Evolutionary conservation across 2,797 vertebrate species (phyloP), one percentile per base, ranked within the genome.

Genomic region (Ctenochaetus hawaiiensis): DNA sequence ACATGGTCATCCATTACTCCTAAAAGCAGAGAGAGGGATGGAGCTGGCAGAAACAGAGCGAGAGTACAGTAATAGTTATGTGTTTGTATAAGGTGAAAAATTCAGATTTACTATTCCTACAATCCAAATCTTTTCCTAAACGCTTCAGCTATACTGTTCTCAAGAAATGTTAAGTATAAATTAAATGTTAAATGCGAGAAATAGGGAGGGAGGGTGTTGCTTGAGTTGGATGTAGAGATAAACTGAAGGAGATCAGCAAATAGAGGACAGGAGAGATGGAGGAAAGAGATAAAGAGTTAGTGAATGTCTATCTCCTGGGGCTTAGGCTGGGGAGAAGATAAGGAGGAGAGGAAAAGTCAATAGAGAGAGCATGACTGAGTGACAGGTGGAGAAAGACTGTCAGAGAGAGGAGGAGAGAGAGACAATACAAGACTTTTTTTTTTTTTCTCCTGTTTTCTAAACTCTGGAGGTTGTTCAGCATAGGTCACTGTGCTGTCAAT

Each of bases 271-370:
- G 67, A 52, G 39, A 77, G 81, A 75, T 81, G 39, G 60, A 65
- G 62, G 44, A 52, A 68, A 1, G 41, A 77, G 78, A 89, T 77
- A 60, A 54, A 76, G 74, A 84, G 73, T 45, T 67, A 60, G 63
- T 13, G 62, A 72, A 75, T 62, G 73, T 60, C 77, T 80, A 44
- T 89, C 80, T 87, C 72, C 41, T 2, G 22, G 67, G 90, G 70
- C 71, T 66, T 48, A 64, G 53, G 65, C 72, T 59, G 56, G 62
- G 77, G 57, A 72, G 71, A 83, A 75, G 77, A 87, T 85, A 82
- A 65, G 70, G 58, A 60, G 13, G 62, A 78, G 69, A 75, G 51
- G 70, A 80, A 82, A 90, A 82, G 84, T 89, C 85, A 84, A 89
- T 84, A 82, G 47, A 70, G 39, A 75, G 34, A 72, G 69, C 69